A percentile compares a stretch with the other conserved stretches of the same genome.
Evolutionary conservation across 1,140 invertebrate genomes (phyloP).

Genomic region (Teleopsis dalmanni): DNA sequence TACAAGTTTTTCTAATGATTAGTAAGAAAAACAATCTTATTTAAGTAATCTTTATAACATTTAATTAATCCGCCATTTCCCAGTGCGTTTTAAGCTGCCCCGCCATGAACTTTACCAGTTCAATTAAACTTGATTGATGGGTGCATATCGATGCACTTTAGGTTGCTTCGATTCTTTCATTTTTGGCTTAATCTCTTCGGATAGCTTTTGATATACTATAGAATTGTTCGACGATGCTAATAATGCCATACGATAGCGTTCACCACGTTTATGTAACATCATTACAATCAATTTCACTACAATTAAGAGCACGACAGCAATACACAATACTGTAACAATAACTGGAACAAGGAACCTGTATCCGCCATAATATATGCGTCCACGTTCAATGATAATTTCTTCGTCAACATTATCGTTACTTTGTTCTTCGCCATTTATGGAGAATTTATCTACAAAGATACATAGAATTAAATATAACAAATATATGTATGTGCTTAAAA

Average conservation of each 20-base stretch:
- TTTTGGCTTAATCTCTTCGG: conserved; percentile 48
- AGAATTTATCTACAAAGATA: conserved; percentile 25
- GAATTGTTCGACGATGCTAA: conserved; percentile 39
- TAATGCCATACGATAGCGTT: conserved; percentile 49
- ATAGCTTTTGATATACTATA: conserved; percentile 53
- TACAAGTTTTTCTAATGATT: too few relatives aligned
- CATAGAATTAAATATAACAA: neutral
- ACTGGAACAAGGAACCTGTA: conserved; percentile 48
- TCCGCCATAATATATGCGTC: conserved; percentile 43
- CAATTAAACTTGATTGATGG: conserved; percentile 44
- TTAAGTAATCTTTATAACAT: too few relatives aligned
- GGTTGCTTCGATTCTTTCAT: conserved; percentile 48
- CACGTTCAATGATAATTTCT: conserved; percentile 44
- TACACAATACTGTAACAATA: conserved; percentile 44
- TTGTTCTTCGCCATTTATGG: conserved; percentile 23
- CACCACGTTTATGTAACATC: conserved; percentile 46
- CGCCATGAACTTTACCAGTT: neutral
- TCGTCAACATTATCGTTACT: conserved; percentile 25
- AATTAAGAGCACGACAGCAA: conserved; percentile 46
- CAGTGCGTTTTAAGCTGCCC: too few relatives aligned
- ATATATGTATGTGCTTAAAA: too few relatives aligned
- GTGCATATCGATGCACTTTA: conserved; percentile 51
- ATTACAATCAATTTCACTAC: conserved; percentile 47
- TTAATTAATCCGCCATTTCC: too few relatives aligned
- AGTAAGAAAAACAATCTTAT: too few relatives aligned